Conservation (phyloP, 2,113 vertebrate species). For the Plecturocebus donacophilus region DNA sequence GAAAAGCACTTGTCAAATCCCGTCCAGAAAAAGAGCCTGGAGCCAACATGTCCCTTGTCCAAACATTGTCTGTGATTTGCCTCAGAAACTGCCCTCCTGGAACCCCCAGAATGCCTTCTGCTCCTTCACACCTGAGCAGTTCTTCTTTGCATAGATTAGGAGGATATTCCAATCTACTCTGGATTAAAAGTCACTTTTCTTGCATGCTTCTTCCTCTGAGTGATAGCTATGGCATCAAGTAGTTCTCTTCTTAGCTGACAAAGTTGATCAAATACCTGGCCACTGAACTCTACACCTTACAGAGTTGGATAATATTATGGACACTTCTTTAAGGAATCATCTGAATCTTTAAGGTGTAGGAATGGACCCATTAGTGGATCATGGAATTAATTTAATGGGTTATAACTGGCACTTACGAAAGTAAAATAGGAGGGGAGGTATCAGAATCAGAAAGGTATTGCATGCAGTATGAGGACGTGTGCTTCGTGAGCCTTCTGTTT, state of each 20-base stretch:
- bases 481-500: not conserved
- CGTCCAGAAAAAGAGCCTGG: too few relatives aligned
- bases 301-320: not conserved
- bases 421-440: not conserved
- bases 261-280: not conserved
- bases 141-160: not conserved
- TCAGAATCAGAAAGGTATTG: not conserved
- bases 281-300: not conserved
- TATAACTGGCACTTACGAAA: not conserved
- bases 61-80: not conserved
- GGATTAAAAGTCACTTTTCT: not conserved
- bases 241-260: not conserved
- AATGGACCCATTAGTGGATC: not conserved
- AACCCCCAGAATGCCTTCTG: not conserved
- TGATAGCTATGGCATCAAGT: not conserved
- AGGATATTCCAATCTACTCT: not conserved
- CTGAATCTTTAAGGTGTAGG: not conserved
- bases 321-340: not conserved
- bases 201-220: not conserved
- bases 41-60: not conserved
- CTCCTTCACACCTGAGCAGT: not conserved
- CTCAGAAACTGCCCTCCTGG: not conserved
- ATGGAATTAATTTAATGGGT: not conserved
- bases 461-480: not conserved
- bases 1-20: not conserved